A percentile compares a stretch with the other conserved stretches of the same genome.
These are phyloP conservation scores for Clanis bilineata DNA, from an alignment of 2,888 invertebrate species.

Conservation along the genomic window DNA sequence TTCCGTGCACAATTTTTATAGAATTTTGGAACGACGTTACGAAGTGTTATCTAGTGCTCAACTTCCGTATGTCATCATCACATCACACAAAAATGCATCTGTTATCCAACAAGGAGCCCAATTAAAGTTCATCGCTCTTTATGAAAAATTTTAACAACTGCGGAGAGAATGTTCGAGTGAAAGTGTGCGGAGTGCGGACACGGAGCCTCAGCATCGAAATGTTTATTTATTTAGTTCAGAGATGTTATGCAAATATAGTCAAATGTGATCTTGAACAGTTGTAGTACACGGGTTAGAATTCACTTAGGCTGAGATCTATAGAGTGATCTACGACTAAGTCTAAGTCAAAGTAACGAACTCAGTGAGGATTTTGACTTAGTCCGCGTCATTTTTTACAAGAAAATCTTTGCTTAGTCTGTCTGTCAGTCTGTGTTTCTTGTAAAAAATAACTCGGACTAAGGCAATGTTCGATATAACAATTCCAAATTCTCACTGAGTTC, in stretches of 20 bases:
- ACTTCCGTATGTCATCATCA: not conserved
- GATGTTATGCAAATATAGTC: not conserved
- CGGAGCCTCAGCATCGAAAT: not conserved
- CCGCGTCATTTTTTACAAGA: too few relatives aligned
- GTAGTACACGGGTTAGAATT: too few relatives aligned
- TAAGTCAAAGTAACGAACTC: too few relatives aligned
- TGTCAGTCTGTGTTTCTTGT: too few relatives aligned
- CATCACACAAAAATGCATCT: not conserved
- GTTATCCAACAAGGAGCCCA: conserved; percentile 9
- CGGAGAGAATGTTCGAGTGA: conserved; percentile 15
- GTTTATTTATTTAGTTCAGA: not conserved
- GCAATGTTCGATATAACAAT: too few relatives aligned
- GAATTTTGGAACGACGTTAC: not conserved
- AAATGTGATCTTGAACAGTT: not conserved
- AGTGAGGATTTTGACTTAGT: too few relatives aligned
- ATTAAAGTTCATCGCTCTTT: conserved; percentile 16
- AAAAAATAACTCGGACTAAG: too few relatives aligned
- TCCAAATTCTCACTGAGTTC: too few relatives aligned
- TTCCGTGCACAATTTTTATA: not conserved
- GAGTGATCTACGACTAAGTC: too few relatives aligned
- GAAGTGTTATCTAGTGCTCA: not conserved
- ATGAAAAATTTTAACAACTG: conserved; percentile 8
- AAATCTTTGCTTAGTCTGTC: too few relatives aligned
- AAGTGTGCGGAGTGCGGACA: conserved; percentile 8
- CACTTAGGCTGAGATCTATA: too few relatives aligned